Percentiles rank a stretch among this genome's conserved stretches.
Evolutionary conservation across 2,888 invertebrate genomes (phyloP).

Genomic region (Dione vanillae): DNA sequence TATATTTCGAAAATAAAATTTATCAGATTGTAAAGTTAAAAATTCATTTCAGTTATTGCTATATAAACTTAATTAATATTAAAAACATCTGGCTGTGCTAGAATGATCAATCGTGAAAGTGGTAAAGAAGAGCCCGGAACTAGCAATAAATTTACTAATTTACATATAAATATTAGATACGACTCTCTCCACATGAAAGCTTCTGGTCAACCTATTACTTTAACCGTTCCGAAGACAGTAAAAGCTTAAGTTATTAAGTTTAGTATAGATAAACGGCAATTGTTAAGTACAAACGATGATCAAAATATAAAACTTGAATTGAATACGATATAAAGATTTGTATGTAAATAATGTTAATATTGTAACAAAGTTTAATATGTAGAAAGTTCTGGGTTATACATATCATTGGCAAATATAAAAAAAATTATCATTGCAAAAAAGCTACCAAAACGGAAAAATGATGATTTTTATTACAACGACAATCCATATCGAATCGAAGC

Average conservation of each 20-base stretch:
- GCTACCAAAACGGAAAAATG: neutral
- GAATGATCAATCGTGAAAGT: conserved; percentile 75
- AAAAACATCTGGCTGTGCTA: conserved; percentile 54
- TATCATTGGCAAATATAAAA: neutral
- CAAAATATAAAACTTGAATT: conserved; percentile 5
- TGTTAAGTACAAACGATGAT: neutral
- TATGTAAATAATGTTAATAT: neutral
- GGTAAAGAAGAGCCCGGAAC: conserved; percentile 66
- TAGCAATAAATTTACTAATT: conserved; percentile 68
- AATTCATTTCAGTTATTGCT: neutral
- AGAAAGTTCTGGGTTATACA: neutral
- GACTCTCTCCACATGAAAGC: conserved; percentile 39
- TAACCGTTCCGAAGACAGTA: conserved; percentile 1
- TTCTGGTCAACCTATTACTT: conserved; percentile 28
- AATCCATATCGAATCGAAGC: conserved; percentile 21
- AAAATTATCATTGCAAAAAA: neutral
- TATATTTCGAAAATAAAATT: too few relatives aligned
- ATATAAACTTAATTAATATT: neutral
- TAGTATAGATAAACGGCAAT: neutral
- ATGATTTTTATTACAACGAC: conserved; percentile 20
- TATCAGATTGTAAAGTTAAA: too few relatives aligned
- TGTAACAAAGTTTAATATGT: conserved; percentile 4
- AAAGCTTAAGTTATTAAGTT: neutral
- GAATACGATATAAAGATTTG: neutral
- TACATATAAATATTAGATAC: conserved; percentile 60